Evolutionary conservation across 1,140 invertebrate genomes (phyloP).

Genomic region (Steinernema feltiae): DNA sequence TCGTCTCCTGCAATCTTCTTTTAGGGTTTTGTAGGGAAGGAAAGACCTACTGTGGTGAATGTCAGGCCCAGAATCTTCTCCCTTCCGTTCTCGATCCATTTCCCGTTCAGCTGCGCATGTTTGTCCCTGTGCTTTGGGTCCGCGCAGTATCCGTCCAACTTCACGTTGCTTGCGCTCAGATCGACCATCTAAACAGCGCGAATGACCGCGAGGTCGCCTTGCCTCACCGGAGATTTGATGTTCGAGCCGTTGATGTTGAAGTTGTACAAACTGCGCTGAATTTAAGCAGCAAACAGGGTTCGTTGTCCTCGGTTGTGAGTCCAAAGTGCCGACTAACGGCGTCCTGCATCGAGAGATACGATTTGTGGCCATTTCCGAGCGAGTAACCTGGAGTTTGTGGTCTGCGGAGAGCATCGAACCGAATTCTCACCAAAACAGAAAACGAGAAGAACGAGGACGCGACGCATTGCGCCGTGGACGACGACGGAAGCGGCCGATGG

Average conservation of each 20-base stretch:
- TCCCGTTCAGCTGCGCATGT: background rate
- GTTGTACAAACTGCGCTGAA: slow-evolving; percentile 9
- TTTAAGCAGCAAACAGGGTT: background rate
- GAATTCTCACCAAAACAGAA: background rate
- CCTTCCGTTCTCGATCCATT: background rate
- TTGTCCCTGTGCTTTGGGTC: background rate
- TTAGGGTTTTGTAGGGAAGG: background rate
- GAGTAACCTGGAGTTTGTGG: background rate
- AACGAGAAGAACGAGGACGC: background rate
- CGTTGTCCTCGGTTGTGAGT: background rate
- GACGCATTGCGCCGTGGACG: background rate
- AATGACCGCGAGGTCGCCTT: background rate
- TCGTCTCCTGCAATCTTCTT: background rate
- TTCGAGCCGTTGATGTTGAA: slow-evolving; percentile 7
- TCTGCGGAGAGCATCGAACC: background rate
- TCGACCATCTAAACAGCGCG: background rate
- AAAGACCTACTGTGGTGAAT: background rate
- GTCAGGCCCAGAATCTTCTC: background rate
- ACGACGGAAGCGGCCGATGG: background rate
- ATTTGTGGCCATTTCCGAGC: background rate
- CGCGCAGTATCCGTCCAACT: background rate
- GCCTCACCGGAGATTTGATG: background rate
- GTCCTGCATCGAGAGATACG: slow-evolving; percentile 1
- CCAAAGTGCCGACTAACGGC: background rate
- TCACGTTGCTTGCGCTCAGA: slow-evolving; percentile 1